Evolutionary conservation across 1,140 invertebrate genomes (phyloP).

Genomic region (Camponotus floridanus): DNA sequence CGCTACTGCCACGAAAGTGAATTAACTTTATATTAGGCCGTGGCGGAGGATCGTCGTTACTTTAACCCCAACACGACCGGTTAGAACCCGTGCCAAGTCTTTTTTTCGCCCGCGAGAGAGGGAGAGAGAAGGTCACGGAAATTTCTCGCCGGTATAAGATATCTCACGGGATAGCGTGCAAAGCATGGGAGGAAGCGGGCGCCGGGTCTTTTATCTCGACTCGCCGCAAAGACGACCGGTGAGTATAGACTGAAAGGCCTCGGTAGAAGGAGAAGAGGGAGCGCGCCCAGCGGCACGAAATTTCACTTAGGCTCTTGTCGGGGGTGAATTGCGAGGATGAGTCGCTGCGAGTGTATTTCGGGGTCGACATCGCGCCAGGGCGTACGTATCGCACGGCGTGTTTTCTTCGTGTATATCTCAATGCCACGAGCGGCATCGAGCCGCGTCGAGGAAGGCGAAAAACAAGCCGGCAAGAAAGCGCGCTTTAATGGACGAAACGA

Average conservation of each 20-base stretch:
- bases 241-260: slow-evolving; percentile 38
- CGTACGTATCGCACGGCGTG: slow-evolving; percentile 49
- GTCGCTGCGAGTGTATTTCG: slow-evolving; percentile 55
- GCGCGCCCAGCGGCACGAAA: slow-evolving; percentile 69
- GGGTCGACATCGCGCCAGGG: slow-evolving; percentile 45
- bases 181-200: background rate
- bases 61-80: slow-evolving; percentile 42
- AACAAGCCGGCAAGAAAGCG: slow-evolving; percentile 73
- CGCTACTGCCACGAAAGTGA: slow-evolving; percentile 52
- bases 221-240: slow-evolving; percentile 60
- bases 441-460: slow-evolving; percentile 62
- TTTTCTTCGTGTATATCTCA: slow-evolving; percentile 70
- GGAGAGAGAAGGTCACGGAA: slow-evolving; percentile 36
- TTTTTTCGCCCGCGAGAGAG: slow-evolving; percentile 23
- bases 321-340: slow-evolving; percentile 69
- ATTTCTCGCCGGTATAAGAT: slow-evolving; percentile 62
- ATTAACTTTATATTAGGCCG: slow-evolving; percentile 63
- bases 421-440: slow-evolving; percentile 59
- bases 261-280: slow-evolving; percentile 20
- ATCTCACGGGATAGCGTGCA: slow-evolving; percentile 48
- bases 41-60: slow-evolving; percentile 60
- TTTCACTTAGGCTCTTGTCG: slow-evolving; percentile 75
- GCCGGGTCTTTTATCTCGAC: slow-evolving; percentile 73
- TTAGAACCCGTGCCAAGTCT: slow-evolving; percentile 57
- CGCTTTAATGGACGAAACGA: slow-evolving; percentile 81